phyloP scores from a whole-genome alignment of 1,140 invertebrate genomes.

The Colletes latitarsis region DNA sequence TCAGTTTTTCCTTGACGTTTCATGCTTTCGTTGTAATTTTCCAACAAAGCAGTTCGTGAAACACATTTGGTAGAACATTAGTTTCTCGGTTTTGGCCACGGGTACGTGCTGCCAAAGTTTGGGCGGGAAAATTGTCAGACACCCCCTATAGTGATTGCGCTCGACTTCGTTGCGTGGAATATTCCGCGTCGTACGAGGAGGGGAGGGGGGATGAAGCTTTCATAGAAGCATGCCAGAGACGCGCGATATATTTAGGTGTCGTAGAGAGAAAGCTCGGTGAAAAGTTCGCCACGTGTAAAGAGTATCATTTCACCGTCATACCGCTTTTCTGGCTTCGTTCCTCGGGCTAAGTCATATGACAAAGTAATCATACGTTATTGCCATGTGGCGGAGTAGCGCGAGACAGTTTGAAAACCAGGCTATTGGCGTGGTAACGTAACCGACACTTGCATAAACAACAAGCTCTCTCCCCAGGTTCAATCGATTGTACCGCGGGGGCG shows the following conservation, averaged over 20 bases:
- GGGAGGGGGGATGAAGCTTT: not conserved
- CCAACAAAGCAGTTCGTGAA: too few relatives aligned
- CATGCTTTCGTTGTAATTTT: not conserved
- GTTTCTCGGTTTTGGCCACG: not conserved
- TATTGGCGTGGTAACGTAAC: constrained; percentile 59
- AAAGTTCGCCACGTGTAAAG: constrained; percentile 13
- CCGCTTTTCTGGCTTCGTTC: not conserved
- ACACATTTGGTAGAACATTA: not conserved
- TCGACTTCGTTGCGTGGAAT: not conserved
- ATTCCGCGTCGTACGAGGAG: not conserved
- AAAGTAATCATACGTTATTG: constrained; percentile 22
- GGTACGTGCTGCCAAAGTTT: not conserved
- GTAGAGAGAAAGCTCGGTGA: not conserved
- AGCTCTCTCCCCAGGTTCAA: constrained; percentile 24
- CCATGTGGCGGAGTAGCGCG: constrained; percentile 35
- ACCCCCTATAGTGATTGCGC: not conserved
- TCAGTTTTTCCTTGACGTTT: too few relatives aligned
- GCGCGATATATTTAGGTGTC: not conserved
- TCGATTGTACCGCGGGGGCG: constrained; percentile 38
- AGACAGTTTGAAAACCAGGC: constrained; percentile 57
- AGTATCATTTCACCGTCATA: not conserved
- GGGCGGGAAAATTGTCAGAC: not conserved
- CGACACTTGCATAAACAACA: constrained; percentile 59
- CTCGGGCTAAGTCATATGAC: constrained; percentile 6
- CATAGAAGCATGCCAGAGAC: not conserved